Evolutionary conservation across 37 sponge, comb jelly and placozoan genomes (phyloP), one percentile per base, ranked within the genome.

Genomic region (Halisarca cf. caerulea): DNA sequence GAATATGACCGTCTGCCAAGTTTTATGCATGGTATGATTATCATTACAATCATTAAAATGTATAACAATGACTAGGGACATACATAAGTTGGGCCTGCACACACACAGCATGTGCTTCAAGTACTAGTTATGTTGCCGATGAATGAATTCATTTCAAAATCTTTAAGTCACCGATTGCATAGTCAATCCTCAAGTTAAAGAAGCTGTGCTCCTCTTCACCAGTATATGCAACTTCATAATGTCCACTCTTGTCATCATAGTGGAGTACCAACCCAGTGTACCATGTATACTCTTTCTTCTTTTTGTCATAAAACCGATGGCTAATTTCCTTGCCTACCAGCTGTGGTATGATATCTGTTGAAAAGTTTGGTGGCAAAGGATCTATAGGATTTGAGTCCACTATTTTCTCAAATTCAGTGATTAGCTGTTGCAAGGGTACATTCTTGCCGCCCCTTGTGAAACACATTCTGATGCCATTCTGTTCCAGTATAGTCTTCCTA

Each of bases 121-220:
- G n/a, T n/a, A n/a, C n/a, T n/a, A n/a, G n/a, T n/a, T n/a, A n/a
- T n/a, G n/a, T n/a, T n/a, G n/a, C n/a, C n/a, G n/a, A n/a, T n/a
- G n/a, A n/a, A n/a, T n/a, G n/a, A n/a, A n/a, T n/a, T n/a, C n/a
- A n/a, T n/a, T n/a, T n/a, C n/a, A n/a, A n/a, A n/a, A n/a, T n/a
- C n/a, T n/a, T n/a, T 66, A 66, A 17, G 30, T 64, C 66, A 32
- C 66, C 66, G 32, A 64, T 64, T 32, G 30, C 30, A 6, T 32
- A 64, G 30, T 64, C 66, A 32, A 32, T 28, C 15, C 57, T 81
- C 15, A 83, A 4, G 40, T 83, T 72, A 83, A 83, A 83, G 39
- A 42, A 66, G 53, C 83, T 69, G 39, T 66, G 69, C n/a, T 83
- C 83, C 14, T 83, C 71, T 15, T 83, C 83, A 30, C 44, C 83